A percentile compares a stretch with the other conserved stretches of the same genome.
Conservation (phyloP, 2,888 invertebrate species). For the Camptogramma bilineatum region DNA sequence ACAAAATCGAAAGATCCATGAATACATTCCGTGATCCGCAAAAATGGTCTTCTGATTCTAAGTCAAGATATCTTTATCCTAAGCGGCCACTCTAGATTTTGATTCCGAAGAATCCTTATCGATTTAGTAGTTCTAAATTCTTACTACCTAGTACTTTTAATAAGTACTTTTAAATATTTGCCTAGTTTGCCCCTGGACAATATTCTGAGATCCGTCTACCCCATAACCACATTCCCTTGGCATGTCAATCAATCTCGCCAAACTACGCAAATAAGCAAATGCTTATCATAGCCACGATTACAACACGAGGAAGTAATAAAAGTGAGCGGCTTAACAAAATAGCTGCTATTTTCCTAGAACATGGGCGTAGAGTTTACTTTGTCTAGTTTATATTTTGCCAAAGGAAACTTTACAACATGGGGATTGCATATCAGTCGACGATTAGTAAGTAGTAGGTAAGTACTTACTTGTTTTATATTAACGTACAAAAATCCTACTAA, state of each 20-base stretch:
- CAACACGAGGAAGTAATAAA: conserved; percentile 38
- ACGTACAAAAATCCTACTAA: too few species aligned
- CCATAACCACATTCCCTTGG: conserved; percentile 43
- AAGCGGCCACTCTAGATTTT: too few species aligned
- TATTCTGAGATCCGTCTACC: conserved; percentile 26
- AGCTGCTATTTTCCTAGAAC: conserved; percentile 31
- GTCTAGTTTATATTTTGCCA: conserved; percentile 12
- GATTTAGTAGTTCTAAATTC: neutral
- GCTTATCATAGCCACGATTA: conserved; percentile 39
- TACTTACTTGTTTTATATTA: neutral
- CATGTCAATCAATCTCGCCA: conserved; percentile 48
- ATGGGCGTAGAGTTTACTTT: conserved; percentile 26
- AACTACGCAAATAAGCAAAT: conserved; percentile 38
- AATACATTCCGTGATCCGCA: too few species aligned
- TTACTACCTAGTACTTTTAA: too few species aligned
- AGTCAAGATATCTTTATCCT: too few species aligned
- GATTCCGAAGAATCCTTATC: too few species aligned
- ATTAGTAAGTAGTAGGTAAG: neutral
- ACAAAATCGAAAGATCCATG: too few species aligned
- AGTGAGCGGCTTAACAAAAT: conserved; percentile 35
- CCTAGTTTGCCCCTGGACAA: conserved; percentile 11
- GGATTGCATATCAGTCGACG: too few species aligned
- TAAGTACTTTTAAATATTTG: neutral
- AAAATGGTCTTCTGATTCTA: too few species aligned
- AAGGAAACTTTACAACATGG: neutral